Evolutionary conservation across 1,140 invertebrate genomes (phyloP), one percentile per base, ranked within the genome.

Genomic region (Ceratina australensis): DNA sequence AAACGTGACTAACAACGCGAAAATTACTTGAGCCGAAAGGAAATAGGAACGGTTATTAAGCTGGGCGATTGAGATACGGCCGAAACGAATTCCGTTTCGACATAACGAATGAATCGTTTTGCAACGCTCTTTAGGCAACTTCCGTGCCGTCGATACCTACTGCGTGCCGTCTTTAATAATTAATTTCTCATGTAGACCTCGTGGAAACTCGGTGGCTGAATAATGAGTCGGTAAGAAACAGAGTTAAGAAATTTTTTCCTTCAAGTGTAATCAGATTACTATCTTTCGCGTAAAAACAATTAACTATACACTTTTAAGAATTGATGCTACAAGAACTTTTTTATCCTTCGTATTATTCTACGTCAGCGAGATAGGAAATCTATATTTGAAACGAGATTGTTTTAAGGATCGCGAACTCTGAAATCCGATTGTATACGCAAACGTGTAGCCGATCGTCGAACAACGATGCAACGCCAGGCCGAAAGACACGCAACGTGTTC

Each of bases 121-220:
- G 71, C 63, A 85, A 85, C 63, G 72, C 10, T 26, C 61, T 81
- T 85, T 85, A 13, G 68, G 82, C 74, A 85, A 85, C 74, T 74
- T 83, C 79, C 83, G 81, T 75, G 20, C 74, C 42, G 74, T 71
- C 74, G 18, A 76, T 83, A 84, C 78, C 80, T 72, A 59, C 72
- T 74, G 54, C 28, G 50, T 28, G 64, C 24, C 42, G 73, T 16
- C 49, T 72, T 84, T 85, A 84, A 85, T 85, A 81, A 42, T 42
- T 42, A 85, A 85, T 84, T 84, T 85, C 82, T 72, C 83, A 78
- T 84, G 82, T 79, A 84, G 61, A 42, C 81, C 72, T 65, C 80
- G 68, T 82, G 78, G 82, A 83, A 84, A 83, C 72, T 73, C 77
- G 66, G 54, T 79, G 65, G 72, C 59, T 78, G 60, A 54, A 80